Conservation (phyloP, 1,140 invertebrate genomes). For the Drosophila albomicans region DNA sequence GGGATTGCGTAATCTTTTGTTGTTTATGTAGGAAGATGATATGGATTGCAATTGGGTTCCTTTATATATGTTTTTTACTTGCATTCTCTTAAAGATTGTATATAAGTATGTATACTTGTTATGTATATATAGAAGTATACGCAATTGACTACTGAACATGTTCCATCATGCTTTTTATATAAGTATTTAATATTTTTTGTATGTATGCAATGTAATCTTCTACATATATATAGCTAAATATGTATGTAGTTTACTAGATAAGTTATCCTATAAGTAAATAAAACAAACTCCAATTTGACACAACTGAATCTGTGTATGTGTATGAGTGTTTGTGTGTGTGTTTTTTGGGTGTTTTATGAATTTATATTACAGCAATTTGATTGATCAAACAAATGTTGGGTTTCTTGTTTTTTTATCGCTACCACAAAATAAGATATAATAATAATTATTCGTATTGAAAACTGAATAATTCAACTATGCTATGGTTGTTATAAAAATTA, state of each 20-base stretch:
- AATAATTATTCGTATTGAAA: slow-evolving; percentile 47
- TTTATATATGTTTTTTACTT: slow-evolving; percentile 31
- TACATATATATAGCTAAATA: slow-evolving; percentile 49
- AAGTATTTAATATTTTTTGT: slow-evolving; percentile 41
- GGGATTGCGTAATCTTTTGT: slow-evolving; percentile 33
- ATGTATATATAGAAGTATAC: slow-evolving; percentile 50
- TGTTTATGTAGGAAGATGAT: slow-evolving; percentile 64
- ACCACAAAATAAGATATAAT: slow-evolving; percentile 56
- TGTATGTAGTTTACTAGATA: slow-evolving; percentile 44
- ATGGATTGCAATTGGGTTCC: slow-evolving; percentile 48
- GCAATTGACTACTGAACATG: slow-evolving; percentile 80
- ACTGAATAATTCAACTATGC: slow-evolving; percentile 51
- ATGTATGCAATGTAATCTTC: slow-evolving; percentile 49
- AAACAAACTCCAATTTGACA: slow-evolving; percentile 48
- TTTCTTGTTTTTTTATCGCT: slow-evolving; percentile 21
- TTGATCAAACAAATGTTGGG: slow-evolving; percentile 31
- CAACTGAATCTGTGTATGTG: slow-evolving; percentile 41
- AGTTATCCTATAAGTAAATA: slow-evolving; percentile 60
- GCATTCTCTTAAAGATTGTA: slow-evolving; percentile 58
- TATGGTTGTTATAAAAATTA: slow-evolving; percentile 45
- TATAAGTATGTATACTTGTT: slow-evolving; percentile 41
- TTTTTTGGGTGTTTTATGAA: slow-evolving; percentile 20
- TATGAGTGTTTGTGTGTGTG: slow-evolving; percentile 35
- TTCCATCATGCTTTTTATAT: slow-evolving; percentile 70
- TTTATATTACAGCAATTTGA: slow-evolving; percentile 62